phyloP scores from a whole-genome alignment of 2,888 invertebrate genomes.

The Yponomeuta evonymella region DNA sequence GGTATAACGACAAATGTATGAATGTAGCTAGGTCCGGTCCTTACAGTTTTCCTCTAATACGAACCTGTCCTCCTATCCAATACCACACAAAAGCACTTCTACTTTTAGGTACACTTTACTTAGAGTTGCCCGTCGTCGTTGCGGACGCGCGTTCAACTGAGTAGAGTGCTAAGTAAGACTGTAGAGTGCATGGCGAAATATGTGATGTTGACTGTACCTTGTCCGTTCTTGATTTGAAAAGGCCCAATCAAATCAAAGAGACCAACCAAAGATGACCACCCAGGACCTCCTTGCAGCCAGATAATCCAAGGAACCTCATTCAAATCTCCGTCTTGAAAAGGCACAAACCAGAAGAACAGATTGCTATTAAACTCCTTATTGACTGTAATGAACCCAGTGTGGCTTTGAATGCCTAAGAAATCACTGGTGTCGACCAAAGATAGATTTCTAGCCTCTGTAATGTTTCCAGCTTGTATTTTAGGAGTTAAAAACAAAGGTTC shows the following conservation, averaged over 20 bases:
- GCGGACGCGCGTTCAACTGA: too few species aligned
- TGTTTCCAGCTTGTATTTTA: constrained; percentile 28
- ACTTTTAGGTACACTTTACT: too few species aligned
- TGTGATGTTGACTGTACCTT: constrained; percentile 26
- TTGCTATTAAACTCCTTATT: constrained; percentile 81
- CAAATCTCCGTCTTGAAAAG: constrained; percentile 40
- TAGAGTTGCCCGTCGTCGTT: too few species aligned
- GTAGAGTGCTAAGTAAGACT: too few species aligned
- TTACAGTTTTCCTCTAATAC: too few species aligned
- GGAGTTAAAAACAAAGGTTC: constrained; percentile 27
- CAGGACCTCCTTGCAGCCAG: constrained; percentile 88
- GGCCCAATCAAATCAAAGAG: constrained; percentile 19
- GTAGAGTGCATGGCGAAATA: too few species aligned
- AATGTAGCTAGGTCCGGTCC: too few species aligned
- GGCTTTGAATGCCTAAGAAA: constrained; percentile 42
- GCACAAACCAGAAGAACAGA: constrained; percentile 89
- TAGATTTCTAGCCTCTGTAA: constrained; percentile 26
- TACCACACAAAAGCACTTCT: too few species aligned
- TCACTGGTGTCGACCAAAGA: constrained; percentile 34
- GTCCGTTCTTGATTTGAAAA: constrained; percentile 27
- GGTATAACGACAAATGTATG: too few species aligned
- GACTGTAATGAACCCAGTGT: constrained; percentile 77
- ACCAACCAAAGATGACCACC: constrained; percentile 64
- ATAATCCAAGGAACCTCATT: constrained; percentile 75
- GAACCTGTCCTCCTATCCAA: too few species aligned